Base-by-base conservation (phyloP, 2,113 vertebrate species). In the Montifringilla adamsi region DNA sequence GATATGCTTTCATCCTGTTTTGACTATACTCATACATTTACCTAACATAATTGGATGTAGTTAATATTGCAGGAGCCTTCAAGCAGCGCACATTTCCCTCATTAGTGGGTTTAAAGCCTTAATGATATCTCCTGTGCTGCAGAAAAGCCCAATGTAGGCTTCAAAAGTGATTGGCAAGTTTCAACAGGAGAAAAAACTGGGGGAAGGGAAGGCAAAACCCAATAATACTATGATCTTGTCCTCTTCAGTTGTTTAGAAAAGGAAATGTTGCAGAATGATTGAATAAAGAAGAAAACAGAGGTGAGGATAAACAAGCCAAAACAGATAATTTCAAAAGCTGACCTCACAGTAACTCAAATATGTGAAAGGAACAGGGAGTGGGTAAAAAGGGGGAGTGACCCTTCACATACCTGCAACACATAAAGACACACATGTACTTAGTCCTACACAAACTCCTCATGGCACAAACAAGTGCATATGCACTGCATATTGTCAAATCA, bases 61-160 rank as follows among this genome's bases (percentile, higher is more conserved):
- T 97, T 97, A 97, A 96, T 97, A 97, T 95, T 97, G 96, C 96
- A 97, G 94, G 86, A 96, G 96, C 95, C 96, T 97, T 95, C 96
- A 97, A 97, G 95, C 95, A 95, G 95, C 3, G 73, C 93, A 89
- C 93, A 96, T 94, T 96, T 96, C 94, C 92, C 93, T 97, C 92
- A 96, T 96, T 97, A 97, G 95, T 78, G 90, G 79, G 90, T 96
- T 95, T 97, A 97, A 96, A 95, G 94, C 88, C 92, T 96, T 97
- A 96, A 97, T 95, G 93, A 93, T 96, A 96, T 95, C 96, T 97
- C 90, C 90, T 89, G 79, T 33, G 56, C 88, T 92, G 93, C 92
- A 95, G 95, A 94, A 96, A 96, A 96, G 88, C 76, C 86, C 79
- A 92, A 2, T 39, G 41, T 75, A 94, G 83, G 79, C 79, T 96